Evolutionary conservation across 1,140 invertebrate species (phyloP).

Genomic region (Hyphantria cunea): DNA sequence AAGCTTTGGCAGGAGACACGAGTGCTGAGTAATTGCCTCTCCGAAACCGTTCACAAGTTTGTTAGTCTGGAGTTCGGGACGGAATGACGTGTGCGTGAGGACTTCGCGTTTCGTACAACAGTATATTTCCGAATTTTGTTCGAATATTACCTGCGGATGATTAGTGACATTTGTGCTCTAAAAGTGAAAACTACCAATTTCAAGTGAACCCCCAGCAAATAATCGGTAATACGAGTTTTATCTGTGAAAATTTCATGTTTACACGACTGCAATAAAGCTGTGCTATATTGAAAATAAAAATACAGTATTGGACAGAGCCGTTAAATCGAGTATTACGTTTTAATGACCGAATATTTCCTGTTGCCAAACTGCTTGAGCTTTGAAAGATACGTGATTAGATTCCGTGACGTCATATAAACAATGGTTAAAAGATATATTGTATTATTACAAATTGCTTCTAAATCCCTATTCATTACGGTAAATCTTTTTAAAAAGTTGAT

Average conservation of each 20-base stretch:
- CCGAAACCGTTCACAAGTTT: conserved; percentile 64
- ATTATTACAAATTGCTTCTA: not conserved
- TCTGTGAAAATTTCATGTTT: conserved; percentile 17
- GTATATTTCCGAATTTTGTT: conserved; percentile 23
- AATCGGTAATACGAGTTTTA: conserved; percentile 5
- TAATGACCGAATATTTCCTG: conserved; percentile 28
- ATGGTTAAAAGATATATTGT: not conserved
- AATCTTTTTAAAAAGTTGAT: not conserved
- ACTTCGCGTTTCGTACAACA: conserved; percentile 28
- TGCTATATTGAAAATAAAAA: conserved; percentile 24
- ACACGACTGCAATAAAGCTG: conserved; percentile 23
- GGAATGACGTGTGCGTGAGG: conserved; percentile 47
- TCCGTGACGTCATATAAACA: conserved; percentile 14
- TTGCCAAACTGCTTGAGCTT: conserved; percentile 14
- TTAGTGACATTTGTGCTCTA: conserved; percentile 12
- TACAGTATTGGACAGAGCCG: conserved; percentile 14
- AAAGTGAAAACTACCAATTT: conserved; percentile 1
- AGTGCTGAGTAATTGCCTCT: conserved; percentile 67
- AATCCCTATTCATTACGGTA: not conserved
- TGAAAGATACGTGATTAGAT: conserved; percentile 15
- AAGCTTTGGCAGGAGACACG: conserved; percentile 76
- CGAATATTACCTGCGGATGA: conserved; percentile 23
- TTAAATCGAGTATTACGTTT: conserved; percentile 28
- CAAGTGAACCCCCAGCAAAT: not conserved
- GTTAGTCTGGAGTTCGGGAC: conserved; percentile 70